Evolutionary conservation across 1,140 invertebrate species (phyloP), one percentile per base, ranked within the genome.

Genomic region (Psilanteris sp.): DNA sequence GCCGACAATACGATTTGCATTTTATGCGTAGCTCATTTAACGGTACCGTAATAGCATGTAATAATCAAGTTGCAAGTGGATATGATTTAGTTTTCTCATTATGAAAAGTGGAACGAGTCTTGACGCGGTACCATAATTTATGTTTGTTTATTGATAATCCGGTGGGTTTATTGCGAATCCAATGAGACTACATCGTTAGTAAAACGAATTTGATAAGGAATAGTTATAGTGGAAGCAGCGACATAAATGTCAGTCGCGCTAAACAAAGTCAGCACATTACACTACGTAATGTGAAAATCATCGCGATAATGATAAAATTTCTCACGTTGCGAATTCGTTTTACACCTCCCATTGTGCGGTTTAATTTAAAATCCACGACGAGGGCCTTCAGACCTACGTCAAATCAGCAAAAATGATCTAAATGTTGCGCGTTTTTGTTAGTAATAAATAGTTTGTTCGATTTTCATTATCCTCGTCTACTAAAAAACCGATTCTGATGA

Each of bases 101-200:
- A 55, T 55, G 55, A 71, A 55, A 71, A 71, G 46, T 71, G 48
- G 67, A 62, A 72, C 68, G 26, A 36, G 39, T 11, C 14, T 20
- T 29, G 34, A 37, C 52, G 36, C 36, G 29, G 36, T 14, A 34
- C 18, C 43, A 29, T 66, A 73, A 73, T 31, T 52, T 52, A 37
- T 36, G 31, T 66, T 73, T 66, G 59, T 66, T 66, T 64, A 64
- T 72, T 64, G 68, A 72, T 64, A 70, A 52, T 61, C n/a, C 31
- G 20, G 27, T 4, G 15, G 15, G 24, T 55, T 22, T 54, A 71
- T 39, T 36, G 24, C 32, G 16, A 39, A 46, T 61, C 18, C 13
- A 41, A 55, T 18, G 32, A 14, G 11, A 50, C 32, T 34, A 50
- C 43, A 14, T 72, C 48, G 31, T 44, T 44, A 54, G 36, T 11